Conservation (phyloP, 1,140 invertebrate species). For the Tribolium madens region DNA sequence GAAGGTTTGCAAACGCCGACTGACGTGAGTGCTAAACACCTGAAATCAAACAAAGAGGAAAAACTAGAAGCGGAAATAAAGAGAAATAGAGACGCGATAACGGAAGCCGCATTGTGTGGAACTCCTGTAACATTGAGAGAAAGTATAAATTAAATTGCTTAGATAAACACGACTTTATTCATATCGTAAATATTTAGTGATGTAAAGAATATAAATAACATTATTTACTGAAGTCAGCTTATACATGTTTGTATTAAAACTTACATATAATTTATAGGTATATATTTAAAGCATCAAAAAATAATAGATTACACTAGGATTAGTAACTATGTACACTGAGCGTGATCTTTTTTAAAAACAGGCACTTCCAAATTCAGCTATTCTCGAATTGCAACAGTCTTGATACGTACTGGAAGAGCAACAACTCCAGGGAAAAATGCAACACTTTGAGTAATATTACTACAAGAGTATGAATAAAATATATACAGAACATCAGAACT, state of each 20-base stretch:
- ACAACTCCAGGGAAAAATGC: constrained; percentile 12
- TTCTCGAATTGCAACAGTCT: constrained; percentile 42
- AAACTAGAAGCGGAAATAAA: constrained; percentile 55
- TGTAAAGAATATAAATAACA: constrained; percentile 51
- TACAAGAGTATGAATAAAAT: constrained; percentile 12
- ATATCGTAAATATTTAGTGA: constrained; percentile 44
- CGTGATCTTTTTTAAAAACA: constrained; percentile 52
- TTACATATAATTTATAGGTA: constrained; percentile 52
- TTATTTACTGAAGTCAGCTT: constrained; percentile 39
- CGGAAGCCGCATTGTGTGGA: constrained; percentile 52
- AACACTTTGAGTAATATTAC: constrained; percentile 24
- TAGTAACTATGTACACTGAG: constrained; percentile 58
- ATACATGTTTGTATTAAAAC: constrained; percentile 49
- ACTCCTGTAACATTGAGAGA: constrained; percentile 3
- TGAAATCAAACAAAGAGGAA: constrained; percentile 51
- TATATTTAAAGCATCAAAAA: constrained; percentile 58
- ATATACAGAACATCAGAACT: constrained; percentile 15
- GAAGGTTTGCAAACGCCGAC: constrained; percentile 52
- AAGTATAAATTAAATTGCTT: constrained; percentile 1
- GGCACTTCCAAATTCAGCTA: constrained; percentile 53
- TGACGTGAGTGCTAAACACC: constrained; percentile 50
- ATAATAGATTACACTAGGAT: constrained; percentile 54
- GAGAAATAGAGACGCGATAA: constrained; percentile 51
- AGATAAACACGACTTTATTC: constrained; percentile 48
- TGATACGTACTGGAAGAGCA: constrained; percentile 42